Evolutionary conservation across 2,113 vertebrate genomes (phyloP).

Genomic region (Xyliphius kryptos): DNA sequence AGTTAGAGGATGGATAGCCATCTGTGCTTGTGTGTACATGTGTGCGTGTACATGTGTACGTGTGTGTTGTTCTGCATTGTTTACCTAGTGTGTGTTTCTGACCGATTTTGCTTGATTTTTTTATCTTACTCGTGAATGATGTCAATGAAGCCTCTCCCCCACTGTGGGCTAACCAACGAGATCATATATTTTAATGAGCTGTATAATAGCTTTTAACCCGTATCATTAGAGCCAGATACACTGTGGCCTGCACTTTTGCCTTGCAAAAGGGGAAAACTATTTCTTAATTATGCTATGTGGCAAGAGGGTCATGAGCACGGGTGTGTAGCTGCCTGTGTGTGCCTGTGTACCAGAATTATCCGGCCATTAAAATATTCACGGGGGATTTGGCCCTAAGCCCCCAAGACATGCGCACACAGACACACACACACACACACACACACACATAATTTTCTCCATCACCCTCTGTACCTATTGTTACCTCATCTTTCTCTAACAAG

Average conservation of each 20-base stretch:
- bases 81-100: slow-evolving; percentile 11
- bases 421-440: slow-evolving; percentile 13
- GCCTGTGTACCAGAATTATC: slow-evolving; percentile 66
- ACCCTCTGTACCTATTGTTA: slow-evolving; percentile 60
- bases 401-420: slow-evolving; percentile 17
- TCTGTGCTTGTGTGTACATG: not conserved
- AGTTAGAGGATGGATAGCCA: too few species aligned
- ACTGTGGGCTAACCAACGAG: slow-evolving; percentile 61
- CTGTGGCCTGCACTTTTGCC: slow-evolving; percentile 66
- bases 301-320: slow-evolving; percentile 63
- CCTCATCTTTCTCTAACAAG: slow-evolving; percentile 69
- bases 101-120: slow-evolving; percentile 7
- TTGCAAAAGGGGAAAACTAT: slow-evolving; percentile 63
- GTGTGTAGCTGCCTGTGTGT: slow-evolving; percentile 62
- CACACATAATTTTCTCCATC: slow-evolving; percentile 10
- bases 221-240: slow-evolving; percentile 70
- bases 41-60: slow-evolving; percentile 7
- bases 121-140: not conserved
- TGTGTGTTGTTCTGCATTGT: not conserved
- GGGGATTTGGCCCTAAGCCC: slow-evolving; percentile 15
- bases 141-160: slow-evolving; percentile 48
- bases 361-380: slow-evolving; percentile 71
- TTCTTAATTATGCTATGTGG: slow-evolving; percentile 68
- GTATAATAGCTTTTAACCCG: slow-evolving; percentile 74
- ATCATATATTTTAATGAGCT: slow-evolving; percentile 78